These are phyloP conservation scores for sheep (Ovis aries) DNA, from an alignment of 2,113 vertebrate species.

Conservation along the genomic window ARS-UI_Ramb_v3.0 NC_056055.1:200845001-200845500, in stretches of 20 bases:
- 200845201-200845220: conserved; percentile 70
- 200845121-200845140: neutral
- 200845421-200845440: conserved; percentile 93
- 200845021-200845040: neutral
- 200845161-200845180: neutral
- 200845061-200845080: neutral
- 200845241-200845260: conserved; percentile 84
- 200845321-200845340: conserved; percentile 91
- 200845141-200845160: neutral
- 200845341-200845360: conserved; percentile 91
- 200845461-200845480: conserved; percentile 82
- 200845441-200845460: conserved; percentile 87
- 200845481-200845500: conserved; percentile 81
- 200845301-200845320: conserved; percentile 88
- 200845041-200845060: neutral
- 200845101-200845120: accelerated
- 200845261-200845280: conserved; percentile 87
- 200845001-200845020: neutral
- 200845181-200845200: conserved; percentile 46
- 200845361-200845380: conserved; percentile 90
- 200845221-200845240: conserved; percentile 80
- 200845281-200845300: conserved; percentile 87
- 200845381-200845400: conserved; percentile 90
- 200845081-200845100: neutral
- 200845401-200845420: conserved; percentile 92